Conservation (phyloP, 1,140 invertebrate species). For the Calliopsis andreniformis region DNA sequence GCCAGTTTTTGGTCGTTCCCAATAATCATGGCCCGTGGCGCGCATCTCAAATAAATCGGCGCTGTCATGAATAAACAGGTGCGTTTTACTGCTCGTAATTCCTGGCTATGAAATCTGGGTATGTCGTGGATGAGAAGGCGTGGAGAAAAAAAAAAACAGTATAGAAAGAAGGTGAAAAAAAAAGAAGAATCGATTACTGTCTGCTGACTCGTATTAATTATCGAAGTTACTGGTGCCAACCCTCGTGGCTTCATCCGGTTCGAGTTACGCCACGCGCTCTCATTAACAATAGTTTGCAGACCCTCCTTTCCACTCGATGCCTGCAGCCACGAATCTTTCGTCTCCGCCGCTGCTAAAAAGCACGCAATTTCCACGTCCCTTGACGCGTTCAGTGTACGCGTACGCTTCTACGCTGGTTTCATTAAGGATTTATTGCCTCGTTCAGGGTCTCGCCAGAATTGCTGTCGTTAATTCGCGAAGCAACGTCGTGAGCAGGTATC, state of each 20-base stretch:
- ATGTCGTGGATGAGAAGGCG: neutral
- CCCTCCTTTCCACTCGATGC: slow-evolving; percentile 32
- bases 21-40: slow-evolving; percentile 37
- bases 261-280: slow-evolving; percentile 65
- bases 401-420: neutral
- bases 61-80: slow-evolving; percentile 39
- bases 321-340: slow-evolving; percentile 36
- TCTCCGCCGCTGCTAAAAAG: neutral
- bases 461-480: neutral
- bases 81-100: slow-evolving; percentile 69
- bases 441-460: neutral
- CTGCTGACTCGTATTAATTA: slow-evolving; percentile 40
- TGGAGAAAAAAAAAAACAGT: neutral
- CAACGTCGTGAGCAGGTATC: too few relatives aligned
- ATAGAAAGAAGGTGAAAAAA: neutral
- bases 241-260: slow-evolving; percentile 42
- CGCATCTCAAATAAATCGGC: slow-evolving; percentile 49
- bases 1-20: slow-evolving; percentile 29
- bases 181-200: slow-evolving; percentile 40
- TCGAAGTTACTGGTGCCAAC: slow-evolving; percentile 51
- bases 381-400: neutral
- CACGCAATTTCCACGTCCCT: slow-evolving; percentile 18
- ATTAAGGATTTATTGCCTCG: slow-evolving; percentile 3
- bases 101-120: slow-evolving; percentile 50
- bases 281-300: slow-evolving; percentile 66